Conservation (phyloP, 2,797 vertebrate species). For the Nannoperca obscura region DNA sequence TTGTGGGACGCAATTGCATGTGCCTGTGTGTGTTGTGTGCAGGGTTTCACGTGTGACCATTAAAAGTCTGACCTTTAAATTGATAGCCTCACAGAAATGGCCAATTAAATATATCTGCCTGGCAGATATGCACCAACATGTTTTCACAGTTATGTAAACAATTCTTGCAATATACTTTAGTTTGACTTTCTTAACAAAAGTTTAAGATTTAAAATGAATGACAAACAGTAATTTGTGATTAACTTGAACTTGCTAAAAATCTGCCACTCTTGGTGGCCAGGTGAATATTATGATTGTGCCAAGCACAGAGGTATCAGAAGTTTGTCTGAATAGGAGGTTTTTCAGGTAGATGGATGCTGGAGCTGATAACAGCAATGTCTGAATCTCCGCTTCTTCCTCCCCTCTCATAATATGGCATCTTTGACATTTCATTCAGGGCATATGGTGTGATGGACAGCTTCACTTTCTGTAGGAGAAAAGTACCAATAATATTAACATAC, state of each 20-base stretch:
- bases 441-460: conserved; percentile 79
- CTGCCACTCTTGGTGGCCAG: neutral
- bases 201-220: conserved; percentile 11
- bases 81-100: conserved; percentile 23
- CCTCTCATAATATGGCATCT: conserved; percentile 68
- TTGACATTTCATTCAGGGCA: conserved; percentile 66
- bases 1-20: too few relatives aligned
- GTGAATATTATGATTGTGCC: conserved; percentile 12
- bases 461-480: conserved; percentile 75
- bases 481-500: conserved; percentile 5
- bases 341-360: conserved; percentile 30
- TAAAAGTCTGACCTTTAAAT: too few relatives aligned
- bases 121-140: conserved; percentile 41
- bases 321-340: conserved; percentile 68
- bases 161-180: conserved; percentile 16
- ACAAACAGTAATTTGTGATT: conserved; percentile 32
- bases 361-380: conserved; percentile 53
- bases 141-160: conserved; percentile 32
- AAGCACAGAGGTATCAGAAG: conserved; percentile 58
- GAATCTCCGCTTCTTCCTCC: conserved; percentile 38
- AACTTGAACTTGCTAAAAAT: neutral
- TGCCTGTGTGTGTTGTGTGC: too few relatives aligned
- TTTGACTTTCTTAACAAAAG: conserved; percentile 22
- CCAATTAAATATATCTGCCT: conserved; percentile 36
- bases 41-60: too few relatives aligned